These are phyloP conservation scores for Mastomys natalensis DNA, from an alignment of 2,113 vertebrate species.

Conservation along the genomic window DNA sequence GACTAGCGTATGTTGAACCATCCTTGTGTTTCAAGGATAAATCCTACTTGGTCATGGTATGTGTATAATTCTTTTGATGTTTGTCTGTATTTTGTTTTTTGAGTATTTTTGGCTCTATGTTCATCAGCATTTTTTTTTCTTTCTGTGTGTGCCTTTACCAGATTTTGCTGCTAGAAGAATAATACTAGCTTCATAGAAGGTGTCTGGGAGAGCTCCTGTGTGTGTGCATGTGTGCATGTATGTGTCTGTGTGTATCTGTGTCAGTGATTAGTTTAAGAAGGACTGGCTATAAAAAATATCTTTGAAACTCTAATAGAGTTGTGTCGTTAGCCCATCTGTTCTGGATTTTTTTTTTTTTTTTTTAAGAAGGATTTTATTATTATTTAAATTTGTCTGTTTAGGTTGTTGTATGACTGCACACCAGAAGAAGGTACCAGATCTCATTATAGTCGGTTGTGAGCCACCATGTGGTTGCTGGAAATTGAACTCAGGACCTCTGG, in stretches of 20 bases:
- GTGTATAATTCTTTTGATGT: background rate
- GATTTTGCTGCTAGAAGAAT: background rate
- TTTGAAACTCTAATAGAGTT: background rate
- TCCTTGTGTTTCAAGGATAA: background rate
- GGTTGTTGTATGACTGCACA: background rate
- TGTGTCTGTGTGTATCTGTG: background rate
- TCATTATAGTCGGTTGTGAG: no score
- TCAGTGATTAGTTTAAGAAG: background rate
- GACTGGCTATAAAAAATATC: background rate
- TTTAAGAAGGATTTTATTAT: background rate
- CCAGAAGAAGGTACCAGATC: no score
- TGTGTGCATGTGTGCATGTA: accelerated
- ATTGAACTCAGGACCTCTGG: no score
- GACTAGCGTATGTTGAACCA: background rate
- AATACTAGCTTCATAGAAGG: background rate
- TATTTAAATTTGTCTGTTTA: background rate
- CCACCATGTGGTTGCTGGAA: no score
- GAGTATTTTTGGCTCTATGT: background rate
- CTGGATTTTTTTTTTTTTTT: background rate
- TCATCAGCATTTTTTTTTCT: background rate
- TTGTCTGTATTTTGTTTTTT: background rate
- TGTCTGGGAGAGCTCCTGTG: background rate
- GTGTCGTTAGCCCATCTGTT: background rate
- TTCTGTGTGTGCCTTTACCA: background rate
- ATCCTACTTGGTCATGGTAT: background rate